Percentiles rank a stretch among this genome's conserved stretches.
Evolutionary conservation across 2,797 vertebrate species (phyloP).

Genomic region (Onychomys arenicola): DNA sequence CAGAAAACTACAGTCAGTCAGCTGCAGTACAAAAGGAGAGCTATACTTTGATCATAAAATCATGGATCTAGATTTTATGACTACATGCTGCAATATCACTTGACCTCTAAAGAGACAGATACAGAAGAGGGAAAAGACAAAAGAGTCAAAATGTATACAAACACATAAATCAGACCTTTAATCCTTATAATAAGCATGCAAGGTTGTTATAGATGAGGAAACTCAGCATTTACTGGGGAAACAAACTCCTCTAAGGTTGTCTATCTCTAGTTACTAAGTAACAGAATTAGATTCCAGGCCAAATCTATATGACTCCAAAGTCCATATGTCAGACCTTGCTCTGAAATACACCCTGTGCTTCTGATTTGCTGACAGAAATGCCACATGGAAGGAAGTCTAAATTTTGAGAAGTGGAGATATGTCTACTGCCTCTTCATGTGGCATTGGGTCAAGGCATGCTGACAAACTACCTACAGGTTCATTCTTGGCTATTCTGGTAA

Average conservation of each 20-base stretch:
- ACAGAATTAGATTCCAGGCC: conserved; percentile 61
- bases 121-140: neutral
- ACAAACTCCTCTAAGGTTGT: conserved; percentile 29
- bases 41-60: neutral
- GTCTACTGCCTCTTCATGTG: neutral
- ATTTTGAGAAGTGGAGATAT: conserved; percentile 37
- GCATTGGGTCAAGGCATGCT: conserved; percentile 24
- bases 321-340: conserved; percentile 12
- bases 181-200: neutral
- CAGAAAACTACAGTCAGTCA: conserved; percentile 18
- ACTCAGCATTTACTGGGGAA: conserved; percentile 50
- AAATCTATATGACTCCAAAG: conserved; percentile 67
- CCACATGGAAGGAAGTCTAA: conserved; percentile 49
- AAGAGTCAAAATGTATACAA: conserved; percentile 5
- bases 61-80: neutral
- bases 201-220: conserved; percentile 49
- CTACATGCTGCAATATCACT: neutral
- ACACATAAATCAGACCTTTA: neutral
- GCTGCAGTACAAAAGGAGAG: neutral
- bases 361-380: conserved; percentile 53
- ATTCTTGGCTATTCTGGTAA: conserved; percentile 41
- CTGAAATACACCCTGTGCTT: conserved; percentile 19
- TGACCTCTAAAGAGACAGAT: neutral
- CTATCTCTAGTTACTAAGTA: conserved; percentile 68
- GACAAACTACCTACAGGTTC: conserved; percentile 27